Conservation (phyloP, 2,113 vertebrate genomes). For the Dinomys branickii region DNA sequence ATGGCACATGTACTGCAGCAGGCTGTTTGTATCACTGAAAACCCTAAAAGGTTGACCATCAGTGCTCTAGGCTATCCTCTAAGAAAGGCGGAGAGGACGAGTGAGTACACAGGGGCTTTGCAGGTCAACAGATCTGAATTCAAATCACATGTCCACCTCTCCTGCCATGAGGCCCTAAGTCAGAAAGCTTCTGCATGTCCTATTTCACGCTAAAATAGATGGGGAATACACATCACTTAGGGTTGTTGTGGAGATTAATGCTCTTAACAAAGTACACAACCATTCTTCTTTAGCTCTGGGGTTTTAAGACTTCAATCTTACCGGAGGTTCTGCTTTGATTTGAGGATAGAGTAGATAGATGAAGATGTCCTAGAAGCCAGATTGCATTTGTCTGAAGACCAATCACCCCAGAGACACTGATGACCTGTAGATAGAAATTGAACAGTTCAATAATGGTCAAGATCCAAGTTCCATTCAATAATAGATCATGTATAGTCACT, state of each 20-base stretch:
- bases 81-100: background rate
- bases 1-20: background rate
- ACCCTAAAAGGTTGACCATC: background rate
- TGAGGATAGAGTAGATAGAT: constrained; percentile 92
- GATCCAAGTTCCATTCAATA: constrained; percentile 4
- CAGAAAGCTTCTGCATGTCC: background rate
- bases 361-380: constrained; percentile 92
- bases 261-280: background rate
- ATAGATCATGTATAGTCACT: background rate
- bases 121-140: background rate
- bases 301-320: constrained; percentile 76
- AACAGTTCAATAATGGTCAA: background rate
- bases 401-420: constrained; percentile 93
- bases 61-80: background rate
- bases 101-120: background rate
- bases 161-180: background rate
- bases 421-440: constrained; percentile 85
- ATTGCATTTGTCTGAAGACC: constrained; percentile 96
- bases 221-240: background rate
- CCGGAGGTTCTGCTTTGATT: constrained; percentile 92
- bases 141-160: background rate
- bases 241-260: background rate
- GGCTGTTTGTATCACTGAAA: background rate
- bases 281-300: background rate
- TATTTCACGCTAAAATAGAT: background rate